Base-by-base conservation (phyloP, 2,888 invertebrate species). In the Callosobruchus maculatus region DNA sequence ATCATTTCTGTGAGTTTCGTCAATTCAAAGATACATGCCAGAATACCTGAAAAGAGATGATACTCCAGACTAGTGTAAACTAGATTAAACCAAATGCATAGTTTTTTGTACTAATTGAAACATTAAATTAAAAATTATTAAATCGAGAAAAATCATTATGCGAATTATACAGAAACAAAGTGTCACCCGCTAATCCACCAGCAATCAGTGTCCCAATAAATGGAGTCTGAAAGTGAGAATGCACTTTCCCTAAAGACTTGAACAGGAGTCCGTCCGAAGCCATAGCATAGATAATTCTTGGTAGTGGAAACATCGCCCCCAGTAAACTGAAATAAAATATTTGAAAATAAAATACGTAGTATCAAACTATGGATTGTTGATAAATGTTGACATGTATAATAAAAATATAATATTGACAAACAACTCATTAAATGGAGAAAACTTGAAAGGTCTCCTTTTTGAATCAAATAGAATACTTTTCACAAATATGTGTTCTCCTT, bases 1-100 rank as follows among this genome's bases (percentile, higher is more conserved):
- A 97, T 94, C 91, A 97, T 95, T 83, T 94, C 95, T 22, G 97
- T 95, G 72, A 97, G 88, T 81, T 95, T 94, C 18, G 92, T 90
- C 76, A 97, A 88, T 83, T 97, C 93, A 83, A 97, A 94, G 72
- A 96, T 86, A 80, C 95, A 93, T 0, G 97, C 95, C 84, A 97
- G 89, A 0, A 94, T 86, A 22, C 94, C 95, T 93, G 84, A 18
- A 88, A 88, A 74, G 20, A 26, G n/a, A n/a, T n/a, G n/a, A n/a
- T n/a, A n/a, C n/a, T n/a, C n/a, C n/a, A n/a, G n/a, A n/a, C n/a
- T n/a, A n/a, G n/a, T n/a, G n/a, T n/a, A n/a, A n/a, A n/a, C n/a
- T n/a, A n/a, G n/a, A n/a, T n/a, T n/a, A n/a, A n/a, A n/a, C n/a
- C n/a, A n/a, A n/a, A n/a, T n/a, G n/a, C n/a, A n/a, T n/a, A n/a